Evolutionary conservation across 2,797 vertebrate genomes (phyloP).

Genomic region (Tiaroga cobitis): DNA sequence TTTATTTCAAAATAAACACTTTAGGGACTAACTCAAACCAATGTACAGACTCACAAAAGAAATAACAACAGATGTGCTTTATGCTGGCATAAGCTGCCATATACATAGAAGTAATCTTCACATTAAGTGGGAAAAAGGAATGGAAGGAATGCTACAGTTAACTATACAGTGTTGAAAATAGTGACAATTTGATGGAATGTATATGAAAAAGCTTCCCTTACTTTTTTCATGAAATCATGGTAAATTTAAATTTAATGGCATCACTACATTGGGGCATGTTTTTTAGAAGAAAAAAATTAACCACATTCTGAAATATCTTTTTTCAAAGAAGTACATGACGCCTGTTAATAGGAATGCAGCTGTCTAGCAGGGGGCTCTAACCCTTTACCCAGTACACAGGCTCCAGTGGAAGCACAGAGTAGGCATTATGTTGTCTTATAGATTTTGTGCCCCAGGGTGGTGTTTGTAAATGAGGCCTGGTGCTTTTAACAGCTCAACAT

Average conservation of each 20-base stretch:
- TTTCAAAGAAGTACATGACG: conserved; percentile 15
- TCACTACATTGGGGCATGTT: background rate
- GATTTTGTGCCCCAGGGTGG: conserved; percentile 46
- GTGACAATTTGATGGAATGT: background rate
- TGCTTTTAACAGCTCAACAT: conserved; percentile 43
- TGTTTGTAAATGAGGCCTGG: conserved; percentile 45
- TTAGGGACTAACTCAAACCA: conserved; percentile 49
- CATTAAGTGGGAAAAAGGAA: conserved; percentile 57
- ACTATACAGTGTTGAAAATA: conserved; percentile 3
- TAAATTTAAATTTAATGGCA: background rate
- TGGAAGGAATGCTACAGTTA: conserved; percentile 62
- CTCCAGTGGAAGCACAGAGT: conserved; percentile 38
- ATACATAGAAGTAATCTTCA: conserved; percentile 59
- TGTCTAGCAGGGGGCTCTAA: conserved; percentile 5
- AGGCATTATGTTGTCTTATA: conserved; percentile 51
- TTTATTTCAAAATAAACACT: conserved; percentile 55
- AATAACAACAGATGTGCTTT: conserved; percentile 44
- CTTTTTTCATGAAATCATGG: background rate
- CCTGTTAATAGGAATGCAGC: conserved; percentile 26
- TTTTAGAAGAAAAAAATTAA: background rate
- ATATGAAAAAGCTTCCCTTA: background rate
- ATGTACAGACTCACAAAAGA: conserved; percentile 34
- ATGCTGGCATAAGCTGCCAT: conserved; percentile 58
- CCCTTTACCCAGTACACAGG: conserved; percentile 28
- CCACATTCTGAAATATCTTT: conserved; percentile 2